phyloP scores from a whole-genome alignment of 1,140 invertebrate genomes.

The Panagrolaimus sp. region DNA sequence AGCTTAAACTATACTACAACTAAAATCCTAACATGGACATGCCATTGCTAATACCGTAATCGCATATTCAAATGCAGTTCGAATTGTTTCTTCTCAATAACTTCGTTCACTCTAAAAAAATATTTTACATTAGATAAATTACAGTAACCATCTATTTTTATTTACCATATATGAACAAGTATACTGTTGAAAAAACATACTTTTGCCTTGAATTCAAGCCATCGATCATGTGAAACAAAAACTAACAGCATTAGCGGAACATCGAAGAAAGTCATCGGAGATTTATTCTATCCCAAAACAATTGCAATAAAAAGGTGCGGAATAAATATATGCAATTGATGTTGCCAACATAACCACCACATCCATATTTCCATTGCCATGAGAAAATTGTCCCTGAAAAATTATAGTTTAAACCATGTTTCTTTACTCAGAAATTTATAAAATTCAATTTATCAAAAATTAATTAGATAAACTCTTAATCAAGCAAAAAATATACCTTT shows the following conservation, averaged over 20 bases:
- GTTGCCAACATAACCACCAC: slow-evolving; percentile 95
- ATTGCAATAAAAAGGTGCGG: slow-evolving; percentile 63
- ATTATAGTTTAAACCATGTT: too few species aligned
- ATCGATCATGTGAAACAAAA: slow-evolving; percentile 95
- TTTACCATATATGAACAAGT: too few species aligned
- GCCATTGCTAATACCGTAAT: slow-evolving; percentile 93
- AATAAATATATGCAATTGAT: slow-evolving; percentile 89
- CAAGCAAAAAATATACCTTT: slow-evolving; percentile 22
- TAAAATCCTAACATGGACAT: slow-evolving; percentile 93
- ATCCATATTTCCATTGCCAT: slow-evolving; percentile 93
- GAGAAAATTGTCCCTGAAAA: slow-evolving; percentile 63
- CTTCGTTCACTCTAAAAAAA: too few species aligned
- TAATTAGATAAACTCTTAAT: background rate
- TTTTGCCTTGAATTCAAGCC: slow-evolving; percentile 96
- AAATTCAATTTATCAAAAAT: background rate
- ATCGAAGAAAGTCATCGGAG: slow-evolving; percentile 92
- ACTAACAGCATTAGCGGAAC: slow-evolving; percentile 97
- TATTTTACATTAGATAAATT: too few species aligned
- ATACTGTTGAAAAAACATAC: slow-evolving; percentile 64
- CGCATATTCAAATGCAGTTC: slow-evolving; percentile 87
- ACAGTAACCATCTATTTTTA: too few species aligned
- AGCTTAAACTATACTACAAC: too few species aligned
- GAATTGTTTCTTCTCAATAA: slow-evolving; percentile 66
- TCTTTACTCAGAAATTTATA: too few species aligned
- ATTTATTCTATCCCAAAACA: slow-evolving; percentile 64